Conservation (phyloP, 2,113 vertebrate species). For the Peromyscus polionotus region DNA sequence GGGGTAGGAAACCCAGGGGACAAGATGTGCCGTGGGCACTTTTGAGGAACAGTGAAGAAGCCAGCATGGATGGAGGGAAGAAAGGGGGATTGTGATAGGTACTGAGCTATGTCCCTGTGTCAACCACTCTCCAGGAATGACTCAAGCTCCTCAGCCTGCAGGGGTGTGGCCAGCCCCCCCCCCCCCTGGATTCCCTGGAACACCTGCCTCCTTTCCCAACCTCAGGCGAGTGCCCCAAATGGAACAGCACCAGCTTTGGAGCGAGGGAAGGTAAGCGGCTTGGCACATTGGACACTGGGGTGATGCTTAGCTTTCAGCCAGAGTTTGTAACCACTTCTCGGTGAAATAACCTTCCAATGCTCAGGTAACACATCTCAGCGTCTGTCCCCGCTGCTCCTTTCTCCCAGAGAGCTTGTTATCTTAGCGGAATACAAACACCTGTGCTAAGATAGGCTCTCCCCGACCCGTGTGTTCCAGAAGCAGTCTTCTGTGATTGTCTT, state of each 20-base stretch:
- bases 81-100: neutral
- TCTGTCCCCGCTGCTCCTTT: rapidly evolving
- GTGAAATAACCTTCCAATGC: neutral
- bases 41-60: neutral
- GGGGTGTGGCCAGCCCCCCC: neutral
- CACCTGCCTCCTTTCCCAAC: neutral
- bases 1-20: too few relatives aligned
- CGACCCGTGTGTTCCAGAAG: neutral
- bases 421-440: neutral
- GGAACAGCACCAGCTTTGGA: neutral
- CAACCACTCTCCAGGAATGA: neutral
- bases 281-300: neutral
- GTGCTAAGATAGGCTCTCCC: neutral
- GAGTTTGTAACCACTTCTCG: neutral
- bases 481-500: neutral
- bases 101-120: neutral
- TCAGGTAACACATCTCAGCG: neutral
- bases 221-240: rapidly evolving
- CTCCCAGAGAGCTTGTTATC: neutral
- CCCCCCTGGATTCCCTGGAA: neutral
- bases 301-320: neutral
- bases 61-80: neutral
- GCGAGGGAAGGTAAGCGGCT: neutral
- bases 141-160: neutral
- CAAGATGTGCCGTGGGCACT: rapidly evolving